Evolutionary conservation across 2,113 vertebrate species (phyloP).

Genomic region (Marmota flaviventris): DNA sequence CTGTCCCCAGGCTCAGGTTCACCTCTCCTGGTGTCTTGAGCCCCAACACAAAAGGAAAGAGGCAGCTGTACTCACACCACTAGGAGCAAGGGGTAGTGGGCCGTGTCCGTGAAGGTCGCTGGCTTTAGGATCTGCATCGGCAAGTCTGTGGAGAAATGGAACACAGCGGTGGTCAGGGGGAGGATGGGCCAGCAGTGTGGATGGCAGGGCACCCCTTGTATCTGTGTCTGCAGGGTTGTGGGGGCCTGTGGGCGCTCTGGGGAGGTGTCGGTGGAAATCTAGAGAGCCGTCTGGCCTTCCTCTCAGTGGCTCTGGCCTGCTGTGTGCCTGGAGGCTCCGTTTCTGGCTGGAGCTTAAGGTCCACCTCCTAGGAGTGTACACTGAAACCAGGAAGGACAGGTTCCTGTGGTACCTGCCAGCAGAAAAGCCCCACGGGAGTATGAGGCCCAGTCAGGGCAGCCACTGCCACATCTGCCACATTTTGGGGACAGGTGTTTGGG

Average conservation of each 20-base stretch:
- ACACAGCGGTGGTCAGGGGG: background rate
- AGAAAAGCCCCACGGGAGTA: constrained; percentile 48
- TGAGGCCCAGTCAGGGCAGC: constrained; percentile 20
- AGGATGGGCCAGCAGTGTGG: rapidly evolving
- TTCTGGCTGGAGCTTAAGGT: background rate
- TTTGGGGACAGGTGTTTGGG: constrained; percentile 60
- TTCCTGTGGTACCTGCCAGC: background rate
- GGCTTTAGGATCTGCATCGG: constrained; percentile 97
- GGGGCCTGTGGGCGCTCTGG: too few relatives aligned
- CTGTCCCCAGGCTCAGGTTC: rapidly evolving
- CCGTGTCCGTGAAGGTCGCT: constrained; percentile 91
- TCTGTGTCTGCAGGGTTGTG: background rate
- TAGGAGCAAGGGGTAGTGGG: constrained; percentile 95
- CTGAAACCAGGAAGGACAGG: background rate
- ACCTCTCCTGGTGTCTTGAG: rapidly evolving
- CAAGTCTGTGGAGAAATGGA: constrained; percentile 88
- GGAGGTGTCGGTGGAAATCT: background rate
- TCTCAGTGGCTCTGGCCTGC: rapidly evolving
- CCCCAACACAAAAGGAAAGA: background rate
- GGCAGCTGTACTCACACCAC: constrained; percentile 91
- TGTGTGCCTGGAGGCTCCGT: background rate
- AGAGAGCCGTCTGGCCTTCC: rapidly evolving
- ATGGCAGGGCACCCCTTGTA: rapidly evolving
- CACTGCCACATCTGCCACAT: background rate
- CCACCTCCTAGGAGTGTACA: background rate